Conservation (phyloP, 2,113 vertebrate species). For the Panurus biarmicus region DNA sequence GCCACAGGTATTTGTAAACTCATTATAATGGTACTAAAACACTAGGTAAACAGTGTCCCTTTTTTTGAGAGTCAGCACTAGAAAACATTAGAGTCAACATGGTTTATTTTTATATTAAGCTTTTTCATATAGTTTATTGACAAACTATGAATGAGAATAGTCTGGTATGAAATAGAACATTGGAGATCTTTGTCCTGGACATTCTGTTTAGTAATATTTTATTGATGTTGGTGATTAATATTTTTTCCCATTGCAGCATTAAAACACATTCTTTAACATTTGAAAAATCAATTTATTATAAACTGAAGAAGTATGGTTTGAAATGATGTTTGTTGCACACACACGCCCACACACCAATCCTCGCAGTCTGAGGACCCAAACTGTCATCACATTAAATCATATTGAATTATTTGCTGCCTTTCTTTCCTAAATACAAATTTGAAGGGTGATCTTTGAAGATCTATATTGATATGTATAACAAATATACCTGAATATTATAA, state of each 20-base stretch:
- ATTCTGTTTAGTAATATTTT: not conserved
- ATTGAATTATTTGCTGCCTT: not conserved
- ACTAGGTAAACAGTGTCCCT: fast-evolving
- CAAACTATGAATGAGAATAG: not conserved
- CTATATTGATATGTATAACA: not conserved
- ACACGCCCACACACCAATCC: not conserved
- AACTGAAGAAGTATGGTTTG: not conserved
- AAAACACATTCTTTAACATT: not conserved
- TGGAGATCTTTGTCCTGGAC: not conserved
- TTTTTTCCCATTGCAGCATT: not conserved
- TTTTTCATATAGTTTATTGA: not conserved
- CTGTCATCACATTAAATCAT: not conserved
- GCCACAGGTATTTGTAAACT: not conserved
- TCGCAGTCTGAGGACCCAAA: not conserved
- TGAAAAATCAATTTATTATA: not conserved
- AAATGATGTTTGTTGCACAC: not conserved
- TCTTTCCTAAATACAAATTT: not conserved
- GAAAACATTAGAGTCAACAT: not conserved
- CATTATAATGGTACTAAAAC: not conserved
- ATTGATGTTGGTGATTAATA: not conserved
- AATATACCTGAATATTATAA: not conserved
- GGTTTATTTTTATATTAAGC: not conserved
- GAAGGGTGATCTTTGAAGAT: not conserved
- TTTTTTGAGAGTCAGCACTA: not conserved
- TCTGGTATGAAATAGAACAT: not conserved